phyloP scores from a whole-genome alignment of 1,140 invertebrate species.

The Drosophila sechellia region DNA sequence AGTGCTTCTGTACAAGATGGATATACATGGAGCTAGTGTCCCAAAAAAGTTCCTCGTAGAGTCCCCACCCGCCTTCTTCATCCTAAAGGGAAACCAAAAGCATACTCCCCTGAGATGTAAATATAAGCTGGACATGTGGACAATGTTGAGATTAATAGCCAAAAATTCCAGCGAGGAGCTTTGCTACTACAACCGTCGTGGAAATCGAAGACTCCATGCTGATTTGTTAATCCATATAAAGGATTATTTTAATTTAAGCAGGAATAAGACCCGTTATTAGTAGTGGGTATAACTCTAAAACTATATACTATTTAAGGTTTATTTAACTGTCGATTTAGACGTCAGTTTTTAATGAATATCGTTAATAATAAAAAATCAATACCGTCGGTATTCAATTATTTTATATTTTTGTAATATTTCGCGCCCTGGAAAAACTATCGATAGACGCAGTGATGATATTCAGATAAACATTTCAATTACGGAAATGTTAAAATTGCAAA shows the following conservation, averaged over 20 bases:
- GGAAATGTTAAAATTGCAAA: conserved; percentile 54
- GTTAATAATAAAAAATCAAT: too few species aligned
- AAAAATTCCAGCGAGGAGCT: conserved; percentile 31
- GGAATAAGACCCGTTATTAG: background rate
- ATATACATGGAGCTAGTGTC: conserved; percentile 1
- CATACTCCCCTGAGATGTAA: conserved; percentile 15
- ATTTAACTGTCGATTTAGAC: too few species aligned
- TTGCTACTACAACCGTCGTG: conserved; percentile 17
- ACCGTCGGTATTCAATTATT: background rate
- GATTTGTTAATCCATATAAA: conserved; percentile 23
- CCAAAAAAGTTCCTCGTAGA: conserved; percentile 39
- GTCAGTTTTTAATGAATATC: too few species aligned
- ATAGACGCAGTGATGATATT: conserved; percentile 19
- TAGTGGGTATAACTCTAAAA: too few species aligned
- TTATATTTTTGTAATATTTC: background rate
- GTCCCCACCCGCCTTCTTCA: conserved; percentile 20
- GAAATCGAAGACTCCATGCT: conserved; percentile 10
- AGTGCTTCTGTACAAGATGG: conserved; percentile 38
- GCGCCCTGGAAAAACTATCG: background rate
- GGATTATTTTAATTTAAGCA: conserved; percentile 13
- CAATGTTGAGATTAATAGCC: conserved; percentile 15
- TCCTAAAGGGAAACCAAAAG: conserved; percentile 8
- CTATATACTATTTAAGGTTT: too few species aligned
- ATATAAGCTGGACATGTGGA: background rate
- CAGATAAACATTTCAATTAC: background rate